Conservation (phyloP, 2,888 invertebrate genomes). For the Atrina japonica region DNA sequence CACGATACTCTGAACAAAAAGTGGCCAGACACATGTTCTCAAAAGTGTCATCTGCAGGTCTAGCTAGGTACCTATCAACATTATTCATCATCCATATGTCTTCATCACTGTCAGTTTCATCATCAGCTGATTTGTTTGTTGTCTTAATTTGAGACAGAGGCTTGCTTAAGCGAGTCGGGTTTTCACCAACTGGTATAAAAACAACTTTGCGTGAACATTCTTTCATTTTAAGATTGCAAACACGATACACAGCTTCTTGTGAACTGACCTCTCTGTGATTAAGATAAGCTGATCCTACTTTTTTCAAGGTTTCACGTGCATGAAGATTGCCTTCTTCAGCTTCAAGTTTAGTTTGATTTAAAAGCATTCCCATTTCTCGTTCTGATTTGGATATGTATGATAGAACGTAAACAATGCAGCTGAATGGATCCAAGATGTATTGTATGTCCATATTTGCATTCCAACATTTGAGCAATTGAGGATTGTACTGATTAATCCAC, state of each 20-base stretch:
- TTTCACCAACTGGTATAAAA: conserved; percentile 37
- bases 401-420: conserved; percentile 13
- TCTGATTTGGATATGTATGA: conserved; percentile 17
- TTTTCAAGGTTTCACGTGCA: conserved; percentile 32
- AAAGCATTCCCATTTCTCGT: conserved; percentile 21
- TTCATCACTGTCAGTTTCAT: conserved; percentile 1
- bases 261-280: conserved; percentile 35
- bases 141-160: conserved; percentile 8
- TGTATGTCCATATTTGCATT: conserved; percentile 18
- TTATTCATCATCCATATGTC: conserved; percentile 36
- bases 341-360: conserved; percentile 12
- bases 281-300: conserved; percentile 32
- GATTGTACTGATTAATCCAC: conserved; percentile 13
- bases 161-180: conserved; percentile 24
- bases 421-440: conserved; percentile 17
- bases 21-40: conserved; percentile 36
- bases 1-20: conserved; percentile 41
- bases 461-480: conserved; percentile 5
- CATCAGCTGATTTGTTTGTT: background rate
- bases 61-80: conserved; percentile 35
- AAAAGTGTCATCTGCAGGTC: conserved; percentile 27
- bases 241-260: conserved; percentile 17
- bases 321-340: conserved; percentile 28
- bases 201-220: conserved; percentile 32
- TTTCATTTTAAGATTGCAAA: conserved; percentile 17